These are phyloP conservation scores for Gyps fulvus DNA, from an alignment of 2,113 vertebrate species.

Conservation along the genomic window DNA sequence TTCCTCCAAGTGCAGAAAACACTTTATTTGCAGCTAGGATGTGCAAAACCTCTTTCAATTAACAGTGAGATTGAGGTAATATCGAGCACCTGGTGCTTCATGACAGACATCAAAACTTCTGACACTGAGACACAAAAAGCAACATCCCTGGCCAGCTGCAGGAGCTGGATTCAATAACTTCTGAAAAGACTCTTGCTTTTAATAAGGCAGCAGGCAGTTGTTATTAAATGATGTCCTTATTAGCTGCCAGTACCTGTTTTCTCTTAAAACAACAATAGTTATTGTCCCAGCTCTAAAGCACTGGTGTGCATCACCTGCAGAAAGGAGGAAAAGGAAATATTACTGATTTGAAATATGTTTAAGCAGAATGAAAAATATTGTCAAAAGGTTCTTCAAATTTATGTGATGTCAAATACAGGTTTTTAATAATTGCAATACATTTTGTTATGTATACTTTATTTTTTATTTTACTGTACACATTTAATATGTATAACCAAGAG, in stretches of 20 bases:
- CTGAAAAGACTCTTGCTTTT: not conserved
- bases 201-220: not conserved
- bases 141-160: not conserved
- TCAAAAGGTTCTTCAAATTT: not conserved
- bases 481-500: not conserved
- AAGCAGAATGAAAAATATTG: not conserved
- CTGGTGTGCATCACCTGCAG: not conserved
- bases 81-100: not conserved
- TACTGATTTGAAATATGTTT: not conserved
- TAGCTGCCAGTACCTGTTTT: not conserved
- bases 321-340: slow-evolving; percentile 17
- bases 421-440: not conserved
- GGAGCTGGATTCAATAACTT: not conserved
- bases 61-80: not conserved
- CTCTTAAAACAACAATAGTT: not conserved
- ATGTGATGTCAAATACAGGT: not conserved
- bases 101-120: not conserved
- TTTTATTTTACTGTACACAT: not conserved
- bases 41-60: not conserved
- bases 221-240: not conserved
- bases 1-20: not conserved
- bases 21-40: not conserved
- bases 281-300: not conserved
- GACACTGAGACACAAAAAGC: not conserved
- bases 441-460: not conserved